Base-by-base conservation (phyloP, 2,113 vertebrate genomes). In the Hiodon tergisus region DNA sequence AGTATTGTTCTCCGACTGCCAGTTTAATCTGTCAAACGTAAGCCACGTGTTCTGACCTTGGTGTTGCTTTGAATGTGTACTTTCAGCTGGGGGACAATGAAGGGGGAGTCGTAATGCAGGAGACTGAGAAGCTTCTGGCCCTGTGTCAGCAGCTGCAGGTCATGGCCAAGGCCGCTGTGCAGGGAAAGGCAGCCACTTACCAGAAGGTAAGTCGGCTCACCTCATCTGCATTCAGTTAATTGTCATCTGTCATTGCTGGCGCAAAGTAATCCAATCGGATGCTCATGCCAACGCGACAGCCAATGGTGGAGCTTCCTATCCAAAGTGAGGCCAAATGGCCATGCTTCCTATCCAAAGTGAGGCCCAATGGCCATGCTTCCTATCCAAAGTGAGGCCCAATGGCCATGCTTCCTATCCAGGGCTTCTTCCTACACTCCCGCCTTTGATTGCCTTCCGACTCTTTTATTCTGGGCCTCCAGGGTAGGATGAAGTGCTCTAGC, bases 101-200 rank as follows among this genome's bases (percentile, higher is more conserved):
- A 74, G 95, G 93, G 85, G 82, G 90, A 76, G 81, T 88, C 78
- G 87, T 98, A 86, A 84, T 93, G 69, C 78, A 94, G 81, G 95
- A 99, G 90, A 90, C 91, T 80, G 96, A 99, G 85, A 98, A 94
- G 80, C 90, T 99, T 81, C 80, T 89, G 80, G 86, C 91, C 6
- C 74, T 93, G 0, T 95, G 95, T 86, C 95, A 94, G 62, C 95
- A 98, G 84, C 92, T 98, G 65, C 96, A 98, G 83, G 83, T 90
- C 76, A 92, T 93, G 75, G 90, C 91, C 65, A 96, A 90, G 83
- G 85, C 91, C 60, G 89, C 92, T 50, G 88, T 90, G 67, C 96
- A 97, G 88, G 95, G 94, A 70, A 98, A 97, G 93, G 90, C 89
- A 73, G 92, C 94, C 85, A 95, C 89, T 76, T 96, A 96, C 86